phyloP scores from a whole-genome alignment of 2,113 vertebrate genomes.

The Stictonetta naevosa region DNA sequence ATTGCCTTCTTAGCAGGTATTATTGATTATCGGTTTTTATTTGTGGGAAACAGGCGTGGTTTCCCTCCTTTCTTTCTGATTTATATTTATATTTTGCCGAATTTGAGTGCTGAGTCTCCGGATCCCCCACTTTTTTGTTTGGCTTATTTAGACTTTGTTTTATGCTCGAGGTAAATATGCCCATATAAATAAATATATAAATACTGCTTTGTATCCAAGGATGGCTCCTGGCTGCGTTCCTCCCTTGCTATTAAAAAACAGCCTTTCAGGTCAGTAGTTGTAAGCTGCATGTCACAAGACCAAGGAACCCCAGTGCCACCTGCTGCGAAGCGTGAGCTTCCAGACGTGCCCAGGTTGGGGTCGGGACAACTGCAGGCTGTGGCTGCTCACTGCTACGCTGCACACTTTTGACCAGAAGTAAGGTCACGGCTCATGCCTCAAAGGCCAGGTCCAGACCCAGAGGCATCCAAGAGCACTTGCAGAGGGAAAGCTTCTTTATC shows the following conservation, averaged over 20 bases:
- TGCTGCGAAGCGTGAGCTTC: neutral
- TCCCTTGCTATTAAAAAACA: neutral
- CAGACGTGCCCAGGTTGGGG: accelerated
- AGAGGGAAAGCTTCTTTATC: neutral
- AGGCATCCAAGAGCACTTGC: neutral
- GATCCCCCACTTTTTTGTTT: constrained; percentile 30
- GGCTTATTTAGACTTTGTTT: constrained; percentile 64
- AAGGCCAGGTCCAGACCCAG: neutral
- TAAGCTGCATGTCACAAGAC: neutral
- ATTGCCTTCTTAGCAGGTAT: constrained; percentile 52
- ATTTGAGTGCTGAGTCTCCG: neutral
- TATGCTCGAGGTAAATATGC: constrained; percentile 71
- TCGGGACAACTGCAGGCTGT: neutral
- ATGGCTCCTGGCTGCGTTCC: constrained; percentile 39
- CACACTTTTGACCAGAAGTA: neutral
- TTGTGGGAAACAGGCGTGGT: constrained; percentile 2
- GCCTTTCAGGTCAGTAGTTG: neutral
- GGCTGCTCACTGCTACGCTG: accelerated
- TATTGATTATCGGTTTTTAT: constrained; percentile 32
- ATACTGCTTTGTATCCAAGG: constrained; percentile 80
- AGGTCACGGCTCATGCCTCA: accelerated
- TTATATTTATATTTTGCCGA: constrained; percentile 78
- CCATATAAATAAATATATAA: constrained; percentile 81
- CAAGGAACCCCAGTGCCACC: accelerated
- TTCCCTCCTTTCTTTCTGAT: constrained; percentile 36